Percentiles rank a stretch among this genome's conserved stretches.
Evolutionary conservation across 2,113 vertebrate genomes (phyloP).

Genomic region (Chrysemys picta): DNA sequence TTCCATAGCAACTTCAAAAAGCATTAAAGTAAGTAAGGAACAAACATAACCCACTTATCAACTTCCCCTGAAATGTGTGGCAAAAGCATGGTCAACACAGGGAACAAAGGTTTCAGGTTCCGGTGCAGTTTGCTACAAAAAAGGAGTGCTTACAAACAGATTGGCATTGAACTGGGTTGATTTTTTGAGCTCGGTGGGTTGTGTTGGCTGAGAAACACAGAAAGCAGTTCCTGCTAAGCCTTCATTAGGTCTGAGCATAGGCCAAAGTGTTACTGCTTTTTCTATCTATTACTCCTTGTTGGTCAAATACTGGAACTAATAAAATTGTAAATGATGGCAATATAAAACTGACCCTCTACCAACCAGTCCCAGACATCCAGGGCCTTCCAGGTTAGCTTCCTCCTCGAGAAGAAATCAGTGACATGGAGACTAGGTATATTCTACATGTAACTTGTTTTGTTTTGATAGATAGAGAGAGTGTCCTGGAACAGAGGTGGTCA

Average conservation of each 20-base stretch:
- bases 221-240: not conserved
- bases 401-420: not conserved
- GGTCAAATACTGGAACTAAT: not conserved
- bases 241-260: not conserved
- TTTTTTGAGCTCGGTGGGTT: not conserved
- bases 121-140: not conserved
- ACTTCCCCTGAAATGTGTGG: not conserved
- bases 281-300: not conserved
- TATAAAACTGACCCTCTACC: not conserved
- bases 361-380: not conserved
- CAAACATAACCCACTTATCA: not conserved
- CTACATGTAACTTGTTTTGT: not conserved
- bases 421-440: not conserved
- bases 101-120: not conserved
- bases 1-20: not conserved
- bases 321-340: not conserved
- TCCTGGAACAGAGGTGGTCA: not conserved
- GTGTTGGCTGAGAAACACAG: not conserved
- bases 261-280: not conserved
- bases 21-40: not conserved
- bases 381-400: not conserved
- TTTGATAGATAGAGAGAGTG: no score
- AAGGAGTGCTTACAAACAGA: not conserved
- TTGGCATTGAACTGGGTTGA: not conserved
- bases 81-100: not conserved